These are phyloP conservation scores for Pyxicephalus adspersus DNA, from an alignment of 2,113 vertebrate species.

Conservation along the genomic window DNA sequence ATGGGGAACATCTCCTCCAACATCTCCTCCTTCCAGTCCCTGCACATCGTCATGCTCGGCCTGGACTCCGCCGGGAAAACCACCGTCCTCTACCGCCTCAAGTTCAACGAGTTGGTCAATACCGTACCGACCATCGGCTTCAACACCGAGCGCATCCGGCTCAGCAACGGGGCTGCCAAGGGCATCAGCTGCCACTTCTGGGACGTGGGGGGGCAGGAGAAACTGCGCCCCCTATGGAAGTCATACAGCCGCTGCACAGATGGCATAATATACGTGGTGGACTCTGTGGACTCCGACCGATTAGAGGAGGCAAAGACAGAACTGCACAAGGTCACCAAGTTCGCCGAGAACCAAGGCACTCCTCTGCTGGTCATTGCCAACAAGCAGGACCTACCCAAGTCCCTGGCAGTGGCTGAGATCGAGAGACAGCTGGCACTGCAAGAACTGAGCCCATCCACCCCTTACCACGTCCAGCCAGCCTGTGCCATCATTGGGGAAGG, in stretches of 20 bases:
- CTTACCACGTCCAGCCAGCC: slow-evolving; percentile 93
- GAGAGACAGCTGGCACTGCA: slow-evolving; percentile 94
- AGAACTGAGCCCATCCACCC: slow-evolving; percentile 89
- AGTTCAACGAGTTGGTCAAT: slow-evolving; percentile 98
- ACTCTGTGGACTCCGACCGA: slow-evolving; percentile 93
- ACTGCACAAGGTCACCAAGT: slow-evolving; percentile 96
- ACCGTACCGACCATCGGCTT: slow-evolving; percentile 97
- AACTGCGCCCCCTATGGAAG: slow-evolving; percentile 95
- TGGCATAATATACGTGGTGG: slow-evolving; percentile 97
- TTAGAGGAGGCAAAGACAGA: slow-evolving; percentile 94
- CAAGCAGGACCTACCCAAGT: slow-evolving; percentile 95
- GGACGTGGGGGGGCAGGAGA: slow-evolving; percentile 97
- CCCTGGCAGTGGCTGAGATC: slow-evolving; percentile 89
- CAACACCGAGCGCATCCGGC: slow-evolving; percentile 93
- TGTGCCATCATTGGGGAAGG: slow-evolving; percentile 97
- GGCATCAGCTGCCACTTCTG: slow-evolving; percentile 98
- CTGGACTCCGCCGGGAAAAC: slow-evolving; percentile 96
- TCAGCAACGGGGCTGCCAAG: slow-evolving; percentile 91
- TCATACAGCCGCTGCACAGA: slow-evolving; percentile 97
- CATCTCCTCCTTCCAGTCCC: slow-evolving; percentile 94
- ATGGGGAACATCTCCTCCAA: slow-evolving; percentile 98
- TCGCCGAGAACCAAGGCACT: slow-evolving; percentile 94
- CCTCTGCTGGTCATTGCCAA: slow-evolving; percentile 96
- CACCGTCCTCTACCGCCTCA: slow-evolving; percentile 91
- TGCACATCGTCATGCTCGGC: slow-evolving; percentile 97